phyloP scores from a whole-genome alignment of 1,140 invertebrate genomes.

The Brachionus calyciflorus region DNA sequence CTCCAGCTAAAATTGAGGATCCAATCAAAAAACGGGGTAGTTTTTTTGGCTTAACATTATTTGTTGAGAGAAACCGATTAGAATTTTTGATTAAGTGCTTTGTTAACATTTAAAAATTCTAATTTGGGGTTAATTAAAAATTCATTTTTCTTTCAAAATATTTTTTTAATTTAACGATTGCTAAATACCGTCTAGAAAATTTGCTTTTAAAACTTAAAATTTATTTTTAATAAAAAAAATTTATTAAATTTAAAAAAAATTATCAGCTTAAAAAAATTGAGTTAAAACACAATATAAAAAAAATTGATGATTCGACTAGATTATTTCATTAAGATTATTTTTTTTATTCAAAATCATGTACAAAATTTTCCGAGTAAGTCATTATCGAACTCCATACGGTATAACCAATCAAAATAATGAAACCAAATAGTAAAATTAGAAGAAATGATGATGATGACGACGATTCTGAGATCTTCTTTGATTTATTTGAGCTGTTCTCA shows the following conservation, averaged over 20 bases:
- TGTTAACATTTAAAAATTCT: no score
- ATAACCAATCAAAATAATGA: constrained; percentile 16
- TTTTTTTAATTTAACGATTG: no score
- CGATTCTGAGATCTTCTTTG: neutral
- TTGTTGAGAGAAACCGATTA: no score
- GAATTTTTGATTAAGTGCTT: no score
- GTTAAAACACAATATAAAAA: no score
- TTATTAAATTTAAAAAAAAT: neutral
- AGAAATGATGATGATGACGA: constrained; percentile 11
- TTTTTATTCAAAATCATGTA: constrained; percentile 37
- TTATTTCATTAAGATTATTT: neutral
- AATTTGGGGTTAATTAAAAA: no score
- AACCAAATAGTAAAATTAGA: constrained; percentile 7
- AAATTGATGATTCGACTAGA: neutral
- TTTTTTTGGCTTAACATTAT: neutral
- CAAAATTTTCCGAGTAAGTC: constrained; percentile 31
- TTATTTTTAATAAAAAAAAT: no score
- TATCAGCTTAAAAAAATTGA: neutral
- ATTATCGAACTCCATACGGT: constrained; percentile 36
- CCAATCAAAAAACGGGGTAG: neutral
- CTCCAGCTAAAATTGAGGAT: neutral
- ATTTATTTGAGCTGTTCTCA: neutral
- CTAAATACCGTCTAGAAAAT: neutral
- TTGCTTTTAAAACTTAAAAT: no score
- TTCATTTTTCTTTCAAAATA: no score